These are phyloP conservation scores for Silurus meridionalis DNA, from an alignment of 2,113 vertebrate species.

Conservation along the genomic window DNA sequence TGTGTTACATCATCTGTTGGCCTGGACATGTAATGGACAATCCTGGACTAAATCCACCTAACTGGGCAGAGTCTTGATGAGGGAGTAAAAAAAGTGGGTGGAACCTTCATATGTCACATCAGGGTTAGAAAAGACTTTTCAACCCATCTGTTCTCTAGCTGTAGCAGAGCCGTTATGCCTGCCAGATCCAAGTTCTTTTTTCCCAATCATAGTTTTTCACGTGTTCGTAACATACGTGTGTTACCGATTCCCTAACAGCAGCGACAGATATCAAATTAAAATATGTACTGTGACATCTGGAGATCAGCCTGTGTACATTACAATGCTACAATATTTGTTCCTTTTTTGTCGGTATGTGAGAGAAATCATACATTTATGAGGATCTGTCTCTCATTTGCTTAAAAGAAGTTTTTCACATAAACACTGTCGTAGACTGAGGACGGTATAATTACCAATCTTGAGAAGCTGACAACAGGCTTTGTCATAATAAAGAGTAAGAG, in stretches of 20 bases:
- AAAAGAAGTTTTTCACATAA: conserved; percentile 50
- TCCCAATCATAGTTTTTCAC: background rate
- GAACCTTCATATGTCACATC: conserved; percentile 38
- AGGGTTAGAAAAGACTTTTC: conserved; percentile 25
- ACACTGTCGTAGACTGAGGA: conserved; percentile 38
- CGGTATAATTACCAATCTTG: conserved; percentile 41
- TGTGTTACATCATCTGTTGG: background rate
- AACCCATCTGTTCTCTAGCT: conserved; percentile 47
- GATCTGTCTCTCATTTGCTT: conserved; percentile 35
- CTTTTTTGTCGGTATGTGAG: background rate
- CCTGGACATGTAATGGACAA: background rate
- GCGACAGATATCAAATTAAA: background rate
- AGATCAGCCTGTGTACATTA: background rate
- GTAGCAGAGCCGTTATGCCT: conserved; percentile 6
- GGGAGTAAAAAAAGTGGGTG: background rate
- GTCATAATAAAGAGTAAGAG: conserved; percentile 71
- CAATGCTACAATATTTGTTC: conserved; percentile 11
- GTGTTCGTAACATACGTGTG: background rate
- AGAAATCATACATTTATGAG: background rate
- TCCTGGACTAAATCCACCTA: background rate
- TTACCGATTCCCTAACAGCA: background rate
- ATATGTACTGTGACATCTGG: background rate
- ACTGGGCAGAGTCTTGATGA: conserved; percentile 14
- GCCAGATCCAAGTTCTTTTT: background rate
- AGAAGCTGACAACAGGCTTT: conserved; percentile 49